Conservation (phyloP, 2,797 vertebrate species). For the Echiichthys vipera region DNA sequence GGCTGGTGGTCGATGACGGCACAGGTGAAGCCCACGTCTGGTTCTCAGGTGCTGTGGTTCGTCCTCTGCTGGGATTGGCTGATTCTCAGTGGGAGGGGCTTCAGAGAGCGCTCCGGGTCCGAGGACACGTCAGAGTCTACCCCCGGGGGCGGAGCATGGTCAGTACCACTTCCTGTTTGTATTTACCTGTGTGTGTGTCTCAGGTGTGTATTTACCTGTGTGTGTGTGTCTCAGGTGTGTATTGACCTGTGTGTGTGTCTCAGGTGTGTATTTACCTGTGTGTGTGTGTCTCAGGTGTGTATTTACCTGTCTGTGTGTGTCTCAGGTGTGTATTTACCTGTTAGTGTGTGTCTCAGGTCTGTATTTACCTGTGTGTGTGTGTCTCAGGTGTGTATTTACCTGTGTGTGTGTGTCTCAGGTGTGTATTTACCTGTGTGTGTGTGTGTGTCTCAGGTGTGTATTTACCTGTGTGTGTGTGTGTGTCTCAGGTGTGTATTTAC, state of each 20-base stretch:
- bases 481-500: background rate
- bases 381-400: background rate
- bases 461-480: background rate
- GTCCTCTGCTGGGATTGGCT: slow-evolving; percentile 71
- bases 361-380: background rate
- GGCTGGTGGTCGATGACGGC: slow-evolving; percentile 80
- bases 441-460: background rate
- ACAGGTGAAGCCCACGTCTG: slow-evolving; percentile 81
- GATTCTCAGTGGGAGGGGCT: slow-evolving; percentile 82
- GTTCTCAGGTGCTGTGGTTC: slow-evolving; percentile 64
- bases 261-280: too few species aligned
- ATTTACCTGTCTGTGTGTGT: too few species aligned
- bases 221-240: too few species aligned
- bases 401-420: background rate
- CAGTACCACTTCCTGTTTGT: slow-evolving; percentile 27
- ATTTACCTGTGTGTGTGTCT: background rate
- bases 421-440: background rate
- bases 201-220: too few species aligned
- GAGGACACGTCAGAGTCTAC: slow-evolving; percentile 74
- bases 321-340: background rate
- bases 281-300: too few species aligned
- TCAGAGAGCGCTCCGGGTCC: slow-evolving; percentile 74
- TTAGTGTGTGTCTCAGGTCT: background rate
- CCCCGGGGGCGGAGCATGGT: slow-evolving; percentile 70
- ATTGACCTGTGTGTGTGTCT: too few species aligned